Evolutionary conservation across 2,888 invertebrate genomes (phyloP).

Genomic region (Branchipolynoe longqiensis): DNA sequence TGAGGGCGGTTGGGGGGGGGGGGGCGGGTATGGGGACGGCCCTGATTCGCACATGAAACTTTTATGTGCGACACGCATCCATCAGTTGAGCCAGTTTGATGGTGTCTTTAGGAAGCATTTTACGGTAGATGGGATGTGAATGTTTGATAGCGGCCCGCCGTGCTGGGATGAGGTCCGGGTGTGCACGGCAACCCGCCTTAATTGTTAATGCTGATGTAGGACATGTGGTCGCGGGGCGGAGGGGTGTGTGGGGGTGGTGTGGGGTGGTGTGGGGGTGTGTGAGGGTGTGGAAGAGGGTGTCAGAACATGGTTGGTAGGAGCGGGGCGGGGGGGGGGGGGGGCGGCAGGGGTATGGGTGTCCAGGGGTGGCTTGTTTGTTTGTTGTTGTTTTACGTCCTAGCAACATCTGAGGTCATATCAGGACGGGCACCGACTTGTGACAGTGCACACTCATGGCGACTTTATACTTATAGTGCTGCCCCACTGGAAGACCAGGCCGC

Average conservation of each 20-base stretch:
- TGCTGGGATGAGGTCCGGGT: slow-evolving; percentile 6
- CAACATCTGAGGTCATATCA: too few relatives aligned
- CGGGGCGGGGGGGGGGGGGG: neutral
- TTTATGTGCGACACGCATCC: slow-evolving; percentile 35
- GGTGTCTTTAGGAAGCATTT: slow-evolving; percentile 55
- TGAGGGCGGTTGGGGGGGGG: neutral
- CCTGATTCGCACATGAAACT: slow-evolving; percentile 17
- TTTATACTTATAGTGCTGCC: too few relatives aligned
- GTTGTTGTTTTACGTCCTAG: too few relatives aligned
- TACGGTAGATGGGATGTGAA: slow-evolving; percentile 52
- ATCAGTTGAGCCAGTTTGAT: slow-evolving; percentile 52
- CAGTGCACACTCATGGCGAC: too few relatives aligned
- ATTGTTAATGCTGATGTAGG: slow-evolving; percentile 25
- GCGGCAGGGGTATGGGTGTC: too few relatives aligned
- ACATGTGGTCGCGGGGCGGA: neutral
- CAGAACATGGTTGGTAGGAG: neutral
- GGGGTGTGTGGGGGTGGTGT: neutral
- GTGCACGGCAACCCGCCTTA: neutral
- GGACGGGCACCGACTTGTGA: too few relatives aligned
- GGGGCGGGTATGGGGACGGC: slow-evolving; percentile 1
- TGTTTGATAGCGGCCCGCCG: slow-evolving; percentile 17
- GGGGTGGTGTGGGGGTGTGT: too few relatives aligned
- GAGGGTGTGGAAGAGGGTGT: too few relatives aligned
- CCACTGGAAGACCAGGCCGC: too few relatives aligned
- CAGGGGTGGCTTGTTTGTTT: too few relatives aligned